Evolutionary conservation across 1,140 invertebrate species (phyloP).

Genomic region (Teleopsis dalmanni): DNA sequence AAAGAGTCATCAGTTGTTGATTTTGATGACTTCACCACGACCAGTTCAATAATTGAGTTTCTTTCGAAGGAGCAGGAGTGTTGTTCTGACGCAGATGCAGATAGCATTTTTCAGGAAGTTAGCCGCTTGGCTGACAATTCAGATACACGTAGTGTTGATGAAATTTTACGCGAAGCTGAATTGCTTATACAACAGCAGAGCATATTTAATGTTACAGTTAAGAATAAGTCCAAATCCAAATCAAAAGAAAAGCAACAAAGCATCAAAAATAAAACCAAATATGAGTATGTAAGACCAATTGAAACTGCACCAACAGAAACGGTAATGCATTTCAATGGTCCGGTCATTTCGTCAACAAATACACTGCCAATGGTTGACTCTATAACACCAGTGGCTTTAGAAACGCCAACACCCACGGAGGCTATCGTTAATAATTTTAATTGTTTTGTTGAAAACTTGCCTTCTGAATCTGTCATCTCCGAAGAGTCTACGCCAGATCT

Average conservation of each 20-base stretch:
- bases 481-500: constrained; percentile 38
- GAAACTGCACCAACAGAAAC: neutral
- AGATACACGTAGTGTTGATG: constrained; percentile 40
- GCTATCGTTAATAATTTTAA: constrained; percentile 17
- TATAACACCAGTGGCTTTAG: neutral
- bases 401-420: constrained; percentile 10
- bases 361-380: neutral
- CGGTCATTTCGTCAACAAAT: neutral
- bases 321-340: neutral
- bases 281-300: neutral
- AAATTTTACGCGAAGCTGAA: constrained; percentile 38
- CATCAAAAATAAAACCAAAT: neutral
- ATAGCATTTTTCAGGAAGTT: constrained; percentile 40
- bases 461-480: constrained; percentile 37
- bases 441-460: constrained; percentile 35
- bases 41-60: constrained; percentile 39
- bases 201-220: constrained; percentile 9
- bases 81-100: constrained; percentile 22
- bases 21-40: constrained; percentile 28
- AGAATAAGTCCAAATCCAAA: neutral
- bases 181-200: constrained; percentile 34
- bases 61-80: constrained; percentile 39
- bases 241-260: neutral
- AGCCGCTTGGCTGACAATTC: constrained; percentile 31
- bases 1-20: constrained; percentile 6